Conservation (phyloP, 2,113 vertebrate genomes). For the Scomber scombrus region DNA sequence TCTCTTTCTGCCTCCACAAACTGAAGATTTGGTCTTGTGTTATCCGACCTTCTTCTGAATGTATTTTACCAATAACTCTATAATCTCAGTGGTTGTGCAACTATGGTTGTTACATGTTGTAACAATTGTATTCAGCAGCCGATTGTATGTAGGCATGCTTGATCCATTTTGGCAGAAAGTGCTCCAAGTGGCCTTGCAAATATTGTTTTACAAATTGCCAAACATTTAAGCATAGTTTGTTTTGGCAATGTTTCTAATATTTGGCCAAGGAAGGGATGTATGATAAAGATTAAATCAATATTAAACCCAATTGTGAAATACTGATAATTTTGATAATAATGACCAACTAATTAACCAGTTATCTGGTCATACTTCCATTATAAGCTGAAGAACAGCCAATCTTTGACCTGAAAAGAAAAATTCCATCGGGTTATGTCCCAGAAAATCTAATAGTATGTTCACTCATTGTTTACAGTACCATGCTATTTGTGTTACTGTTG, state of each 20-base stretch:
- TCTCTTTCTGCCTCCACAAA: slow-evolving; percentile 56
- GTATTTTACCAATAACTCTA: slow-evolving; percentile 70
- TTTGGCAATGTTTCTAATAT: slow-evolving; percentile 56
- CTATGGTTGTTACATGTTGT: slow-evolving; percentile 55
- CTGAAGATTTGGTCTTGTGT: slow-evolving; percentile 49
- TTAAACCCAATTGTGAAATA: slow-evolving; percentile 17
- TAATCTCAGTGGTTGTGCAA: slow-evolving; percentile 59
- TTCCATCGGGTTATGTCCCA: slow-evolving; percentile 41
- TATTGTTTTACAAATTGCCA: slow-evolving; percentile 66
- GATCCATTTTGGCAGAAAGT: slow-evolving; percentile 75
- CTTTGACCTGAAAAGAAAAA: slow-evolving; percentile 17
- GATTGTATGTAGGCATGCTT: slow-evolving; percentile 84
- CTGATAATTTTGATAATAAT: slow-evolving; percentile 6
- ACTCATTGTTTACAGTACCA: slow-evolving; percentile 76
- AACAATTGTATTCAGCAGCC: slow-evolving; percentile 70
- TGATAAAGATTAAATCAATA: slow-evolving; percentile 22
- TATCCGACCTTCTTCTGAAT: slow-evolving; percentile 72
- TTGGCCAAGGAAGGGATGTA: slow-evolving; percentile 36
- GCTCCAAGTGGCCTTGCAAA: slow-evolving; percentile 85
- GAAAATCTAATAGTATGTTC: slow-evolving; percentile 55
- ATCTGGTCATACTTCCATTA: slow-evolving; percentile 27
- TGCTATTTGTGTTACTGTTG: slow-evolving; percentile 82
- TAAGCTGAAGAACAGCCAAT: slow-evolving; percentile 19
- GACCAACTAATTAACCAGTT: not conserved
- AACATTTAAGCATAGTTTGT: slow-evolving; percentile 57